A percentile compares a stretch with the other conserved stretches of the same genome.
These are phyloP conservation scores for Arrhamphus sclerolepis DNA, from an alignment of 2,797 vertebrate genomes.

Conservation along the genomic window DNA sequence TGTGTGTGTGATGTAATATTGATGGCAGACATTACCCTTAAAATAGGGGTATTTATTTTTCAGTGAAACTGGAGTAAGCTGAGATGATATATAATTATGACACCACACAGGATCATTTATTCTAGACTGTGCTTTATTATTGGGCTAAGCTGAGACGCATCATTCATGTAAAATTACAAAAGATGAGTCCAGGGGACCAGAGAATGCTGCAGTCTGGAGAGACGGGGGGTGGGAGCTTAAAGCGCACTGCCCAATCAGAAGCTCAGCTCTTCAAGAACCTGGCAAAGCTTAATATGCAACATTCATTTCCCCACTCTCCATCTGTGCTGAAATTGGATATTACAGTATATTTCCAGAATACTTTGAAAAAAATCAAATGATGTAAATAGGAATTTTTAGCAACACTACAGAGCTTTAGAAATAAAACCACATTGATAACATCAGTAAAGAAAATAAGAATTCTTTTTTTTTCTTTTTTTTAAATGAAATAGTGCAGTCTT, in stretches of 20 bases:
- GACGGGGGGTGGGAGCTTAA: conserved; percentile 86
- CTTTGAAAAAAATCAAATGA: conserved; percentile 76
- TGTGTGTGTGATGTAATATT: neutral
- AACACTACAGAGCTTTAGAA: conserved; percentile 65
- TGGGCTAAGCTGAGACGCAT: conserved; percentile 99
- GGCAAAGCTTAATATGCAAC: conserved; percentile 79
- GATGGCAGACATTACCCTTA: neutral
- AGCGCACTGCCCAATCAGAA: conserved; percentile 83
- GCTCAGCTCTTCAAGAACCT: conserved; percentile 78
- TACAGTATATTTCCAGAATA: conserved; percentile 73
- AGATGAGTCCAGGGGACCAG: conserved; percentile 97
- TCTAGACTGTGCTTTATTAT: conserved; percentile 99
- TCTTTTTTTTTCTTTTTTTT: conserved; percentile 19
- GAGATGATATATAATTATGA: conserved; percentile 49
- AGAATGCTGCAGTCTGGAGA: conserved; percentile 91
- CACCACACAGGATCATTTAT: conserved; percentile 81
- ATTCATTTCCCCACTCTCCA: conserved; percentile 73
- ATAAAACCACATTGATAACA: conserved; percentile 54
- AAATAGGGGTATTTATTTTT: neutral
- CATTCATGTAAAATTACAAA: conserved; percentile 99
- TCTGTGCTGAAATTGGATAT: conserved; percentile 78
- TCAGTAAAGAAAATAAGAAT: conserved; percentile 31
- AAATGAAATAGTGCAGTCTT: conserved; percentile 80
- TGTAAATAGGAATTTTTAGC: conserved; percentile 69
- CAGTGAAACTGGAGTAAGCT: neutral